Evolutionary conservation across 2,113 vertebrate genomes (phyloP), one percentile per base, ranked within the genome.

Genomic region (Stigmatopora argus): DNA sequence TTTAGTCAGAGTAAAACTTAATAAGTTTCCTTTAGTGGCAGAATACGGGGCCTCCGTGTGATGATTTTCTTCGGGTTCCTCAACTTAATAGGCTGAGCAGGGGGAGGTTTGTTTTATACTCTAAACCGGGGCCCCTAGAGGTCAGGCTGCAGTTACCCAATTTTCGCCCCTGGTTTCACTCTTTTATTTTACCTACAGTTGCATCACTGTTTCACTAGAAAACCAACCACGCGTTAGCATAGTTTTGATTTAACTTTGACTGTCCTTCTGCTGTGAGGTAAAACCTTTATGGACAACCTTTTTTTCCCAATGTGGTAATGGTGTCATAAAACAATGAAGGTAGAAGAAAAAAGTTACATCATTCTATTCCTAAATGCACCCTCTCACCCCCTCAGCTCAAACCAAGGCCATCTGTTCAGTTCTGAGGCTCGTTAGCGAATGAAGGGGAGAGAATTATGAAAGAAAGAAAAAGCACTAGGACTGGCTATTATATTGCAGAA

Each of bases 371-470:
- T 75, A 78, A 76, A 72, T 58, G 66, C 68, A 63, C 72, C 35
- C 38, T 12, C n/a, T 1, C 23, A 55, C 52, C 52, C 21, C 51
- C 21, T 5, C 52, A 47, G 45, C 61, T 80, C 68, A 82, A 76
- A 83, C 68, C 73, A 55, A 64, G 65, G 64, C 73, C 75, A 78
- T 83, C 82, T 86, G 78, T 71, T 75, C 73, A 73, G 66, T 11
- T 48, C 65, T 56, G 60, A 69, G 74, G 78, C 72, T 78, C 73
- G 78, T 79, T 71, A 81, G 47, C 66, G 78, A 74, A 84, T 79
- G 76, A 77, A 77, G 65, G 69, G 72, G 64, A 59, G 63, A 56
- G 47, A 66, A 70, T 73, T 2, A n/a, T 41, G n/a, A 52, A 23
- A 12, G 12, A 8, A 62, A 75, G 65, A 67, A 61, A 48, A 69